Evolutionary conservation across 1,140 invertebrate genomes (phyloP), one percentile per base, ranked within the genome.

Genomic region (Leguminivora glycinivorella): DNA sequence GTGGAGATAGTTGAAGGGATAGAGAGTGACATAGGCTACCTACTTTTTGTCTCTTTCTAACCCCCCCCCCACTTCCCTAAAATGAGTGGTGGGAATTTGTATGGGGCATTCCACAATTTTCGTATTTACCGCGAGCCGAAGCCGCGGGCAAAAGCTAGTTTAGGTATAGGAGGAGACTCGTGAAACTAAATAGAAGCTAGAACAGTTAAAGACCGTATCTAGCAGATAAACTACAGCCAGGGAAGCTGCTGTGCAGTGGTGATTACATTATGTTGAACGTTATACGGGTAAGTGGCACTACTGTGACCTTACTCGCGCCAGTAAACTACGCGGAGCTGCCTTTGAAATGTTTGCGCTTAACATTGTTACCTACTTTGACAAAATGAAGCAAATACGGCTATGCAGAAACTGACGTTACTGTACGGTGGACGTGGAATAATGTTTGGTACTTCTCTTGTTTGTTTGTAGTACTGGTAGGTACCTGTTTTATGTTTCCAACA

Each of bases 291-390:
- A 52, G 47, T 52, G 47, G 7, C 47, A 52, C 19, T 52, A 52
- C 34, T 14, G 43, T 52, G 47, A 52, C 47, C 47, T 52, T 52
- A 9, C 38, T 40, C 12, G 38, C 47, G 47, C 17, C 47, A 52
- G 47, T 52, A 52, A 47, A 52, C 47, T 22, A 52, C 19, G 47
- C 4, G 19, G n/a, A 17, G 43, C 43, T 47, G 6, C 47, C 19
- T 52, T 52, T 52, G 47, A 52, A 52, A 52, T 52, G 19, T 52
- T 52, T 52, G 47, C 47, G 19, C 47, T 52, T 22, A 52, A 52
- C 47, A 52, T 22, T 9, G 47, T 52, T 52, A 52, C 0, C 40
- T 43, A n/a, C 47, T 17, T 52, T 22, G 17, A 52, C 47, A 22
- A 52, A n/a, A 22, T 9, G 17, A 52, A 52, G 47, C 19, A 52